Percentiles rank a stretch among this genome's conserved stretches.
Conservation (phyloP, 1,140 invertebrate species). For the Gonioctena quinquepunctata region DNA sequence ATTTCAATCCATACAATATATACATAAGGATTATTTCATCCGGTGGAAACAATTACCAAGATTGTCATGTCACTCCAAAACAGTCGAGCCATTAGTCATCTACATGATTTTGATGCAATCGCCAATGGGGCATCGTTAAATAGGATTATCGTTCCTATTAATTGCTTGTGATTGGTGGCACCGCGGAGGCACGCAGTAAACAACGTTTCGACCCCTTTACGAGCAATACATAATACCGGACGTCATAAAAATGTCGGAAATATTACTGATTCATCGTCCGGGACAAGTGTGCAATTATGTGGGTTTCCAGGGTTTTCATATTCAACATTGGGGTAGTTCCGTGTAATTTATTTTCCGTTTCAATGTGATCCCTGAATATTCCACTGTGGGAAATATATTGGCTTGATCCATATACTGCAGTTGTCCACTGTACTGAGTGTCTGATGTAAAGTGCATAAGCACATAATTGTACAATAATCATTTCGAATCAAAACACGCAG, state of each 20-base stretch:
- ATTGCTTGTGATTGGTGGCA: slow-evolving; percentile 38
- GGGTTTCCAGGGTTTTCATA: slow-evolving; percentile 1
- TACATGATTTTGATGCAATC: slow-evolving; percentile 33
- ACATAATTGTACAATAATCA: too few relatives aligned
- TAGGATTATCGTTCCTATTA: slow-evolving; percentile 45
- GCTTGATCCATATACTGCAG: too few relatives aligned
- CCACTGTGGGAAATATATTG: background rate
- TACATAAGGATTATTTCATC: too few relatives aligned
- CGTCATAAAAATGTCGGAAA: slow-evolving; percentile 35
- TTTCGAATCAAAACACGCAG: too few relatives aligned
- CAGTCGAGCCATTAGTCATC: slow-evolving; percentile 1
- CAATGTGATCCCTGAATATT: background rate
- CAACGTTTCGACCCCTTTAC: slow-evolving; percentile 17
- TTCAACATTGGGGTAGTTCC: slow-evolving; percentile 2
- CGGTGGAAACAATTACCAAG: background rate
- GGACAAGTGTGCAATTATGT: background rate
- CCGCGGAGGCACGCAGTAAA: slow-evolving; percentile 35
- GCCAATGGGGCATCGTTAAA: slow-evolving; percentile 35
- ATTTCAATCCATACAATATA: too few relatives aligned
- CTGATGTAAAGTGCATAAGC: too few relatives aligned
- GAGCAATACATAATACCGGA: slow-evolving; percentile 13
- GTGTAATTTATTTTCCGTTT: background rate
- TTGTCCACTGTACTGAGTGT: too few relatives aligned
- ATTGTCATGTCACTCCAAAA: background rate
- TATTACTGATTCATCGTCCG: slow-evolving; percentile 27